A percentile compares a stretch with the other conserved stretches of the same genome.
Evolutionary conservation across 2,888 invertebrate genomes (phyloP).

Genomic region (Spicauda simplicius): DNA sequence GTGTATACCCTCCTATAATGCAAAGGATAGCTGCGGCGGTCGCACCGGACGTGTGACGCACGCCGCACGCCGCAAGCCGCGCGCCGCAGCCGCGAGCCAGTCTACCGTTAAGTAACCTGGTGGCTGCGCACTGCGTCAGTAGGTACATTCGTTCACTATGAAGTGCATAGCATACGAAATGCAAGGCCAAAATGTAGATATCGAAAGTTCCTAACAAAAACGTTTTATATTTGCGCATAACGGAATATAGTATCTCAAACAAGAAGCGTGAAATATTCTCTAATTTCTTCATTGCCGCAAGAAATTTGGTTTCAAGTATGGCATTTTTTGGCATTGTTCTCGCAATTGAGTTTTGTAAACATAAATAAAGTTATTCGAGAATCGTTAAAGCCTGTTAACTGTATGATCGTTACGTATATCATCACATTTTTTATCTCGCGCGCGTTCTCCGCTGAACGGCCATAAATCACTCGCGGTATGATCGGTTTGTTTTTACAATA

Average conservation of each 20-base stretch:
- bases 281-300: not conserved
- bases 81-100: constrained; percentile 38
- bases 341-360: not conserved
- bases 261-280: constrained; percentile 14
- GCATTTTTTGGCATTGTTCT: not conserved
- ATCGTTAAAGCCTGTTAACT: not conserved
- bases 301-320: not conserved
- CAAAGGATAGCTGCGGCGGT: constrained; percentile 24
- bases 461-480: constrained; percentile 15
- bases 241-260: constrained; percentile 8
- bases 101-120: constrained; percentile 35
- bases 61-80: constrained; percentile 26
- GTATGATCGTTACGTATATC: not conserved
- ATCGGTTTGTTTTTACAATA: constrained; percentile 14
- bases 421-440: not conserved
- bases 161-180: constrained; percentile 31
- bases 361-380: not conserved
- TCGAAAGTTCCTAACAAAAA: constrained; percentile 28
- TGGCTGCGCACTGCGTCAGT: constrained; percentile 35
- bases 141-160: constrained; percentile 25
- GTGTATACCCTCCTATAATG: constrained; percentile 25
- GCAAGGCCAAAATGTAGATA: constrained; percentile 30
- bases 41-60: constrained; percentile 16
- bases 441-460: not conserved
- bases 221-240: constrained; percentile 22